phyloP scores from a whole-genome alignment of 1,140 invertebrate species.

The Dinothrombium tinctorium region DNA sequence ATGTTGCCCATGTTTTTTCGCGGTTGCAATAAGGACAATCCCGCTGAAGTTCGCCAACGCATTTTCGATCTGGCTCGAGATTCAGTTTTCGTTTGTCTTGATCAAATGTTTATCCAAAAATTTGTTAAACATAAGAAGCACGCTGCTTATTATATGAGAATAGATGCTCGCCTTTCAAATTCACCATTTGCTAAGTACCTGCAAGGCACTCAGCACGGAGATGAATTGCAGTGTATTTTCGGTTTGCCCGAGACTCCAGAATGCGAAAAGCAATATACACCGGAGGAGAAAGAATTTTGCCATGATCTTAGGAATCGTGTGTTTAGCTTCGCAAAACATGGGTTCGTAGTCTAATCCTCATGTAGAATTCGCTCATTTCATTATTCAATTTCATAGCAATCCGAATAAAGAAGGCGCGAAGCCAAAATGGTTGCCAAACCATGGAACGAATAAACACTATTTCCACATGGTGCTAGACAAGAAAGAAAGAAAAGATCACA shows the following conservation, averaged over 20 bases:
- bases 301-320: slow-evolving; percentile 74
- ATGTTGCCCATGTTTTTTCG: slow-evolving; percentile 1
- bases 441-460: not conserved
- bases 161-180: slow-evolving; percentile 54
- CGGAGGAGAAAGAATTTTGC: slow-evolving; percentile 52
- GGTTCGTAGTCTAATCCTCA: slow-evolving; percentile 28
- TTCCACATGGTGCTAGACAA: not conserved
- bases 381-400: not conserved
- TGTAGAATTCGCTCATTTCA: not conserved
- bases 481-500: not conserved
- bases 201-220: slow-evolving; percentile 66
- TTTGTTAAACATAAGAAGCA: not conserved
- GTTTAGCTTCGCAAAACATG: slow-evolving; percentile 81
- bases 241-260: slow-evolving; percentile 53
- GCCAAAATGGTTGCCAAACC: not conserved
- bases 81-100: not conserved
- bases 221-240: slow-evolving; percentile 84
- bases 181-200: slow-evolving; percentile 87
- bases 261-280: slow-evolving; percentile 35
- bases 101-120: not conserved
- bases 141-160: slow-evolving; percentile 79
- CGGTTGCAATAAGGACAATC: not conserved
- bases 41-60: not conserved
- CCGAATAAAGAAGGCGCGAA: not conserved
- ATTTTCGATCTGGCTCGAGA: not conserved